Evolutionary conservation across 2,113 vertebrate genomes (phyloP).

Genomic region (Tachysurus fulvidraco): DNA sequence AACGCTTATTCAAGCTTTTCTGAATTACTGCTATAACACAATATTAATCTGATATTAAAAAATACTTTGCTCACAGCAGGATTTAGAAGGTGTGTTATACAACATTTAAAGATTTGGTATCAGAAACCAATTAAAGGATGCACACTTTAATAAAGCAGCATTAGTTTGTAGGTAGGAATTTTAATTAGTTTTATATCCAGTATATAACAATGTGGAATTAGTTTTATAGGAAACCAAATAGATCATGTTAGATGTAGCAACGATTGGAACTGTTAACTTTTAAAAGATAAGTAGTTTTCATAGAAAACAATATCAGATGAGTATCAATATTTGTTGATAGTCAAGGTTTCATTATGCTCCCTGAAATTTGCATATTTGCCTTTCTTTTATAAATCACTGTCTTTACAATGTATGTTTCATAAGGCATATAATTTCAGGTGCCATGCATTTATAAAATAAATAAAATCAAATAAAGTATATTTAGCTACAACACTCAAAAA

Average conservation of each 20-base stretch:
- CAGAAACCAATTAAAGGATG: background rate
- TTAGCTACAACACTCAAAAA: background rate
- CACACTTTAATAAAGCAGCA: background rate
- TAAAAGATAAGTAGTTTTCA: too few relatives aligned
- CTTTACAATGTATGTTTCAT: background rate
- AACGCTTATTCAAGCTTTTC: background rate
- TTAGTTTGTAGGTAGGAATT: too few relatives aligned
- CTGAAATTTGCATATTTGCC: background rate
- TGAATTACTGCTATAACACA: background rate
- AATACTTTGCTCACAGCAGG: background rate
- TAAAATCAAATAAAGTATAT: background rate
- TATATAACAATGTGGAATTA: too few relatives aligned
- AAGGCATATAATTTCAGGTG: background rate
- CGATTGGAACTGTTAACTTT: background rate
- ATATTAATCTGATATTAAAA: background rate
- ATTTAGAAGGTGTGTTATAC: background rate
- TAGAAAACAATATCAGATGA: too few relatives aligned
- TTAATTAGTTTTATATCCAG: too few relatives aligned
- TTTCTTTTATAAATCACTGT: background rate
- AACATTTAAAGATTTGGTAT: background rate
- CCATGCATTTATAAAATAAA: background rate
- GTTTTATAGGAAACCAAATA: background rate
- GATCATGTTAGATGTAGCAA: background rate
- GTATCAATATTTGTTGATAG: background rate
- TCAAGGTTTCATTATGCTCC: too few relatives aligned